phyloP scores from a whole-genome alignment of 2,888 invertebrate genomes.

The Agrochola lota region DNA sequence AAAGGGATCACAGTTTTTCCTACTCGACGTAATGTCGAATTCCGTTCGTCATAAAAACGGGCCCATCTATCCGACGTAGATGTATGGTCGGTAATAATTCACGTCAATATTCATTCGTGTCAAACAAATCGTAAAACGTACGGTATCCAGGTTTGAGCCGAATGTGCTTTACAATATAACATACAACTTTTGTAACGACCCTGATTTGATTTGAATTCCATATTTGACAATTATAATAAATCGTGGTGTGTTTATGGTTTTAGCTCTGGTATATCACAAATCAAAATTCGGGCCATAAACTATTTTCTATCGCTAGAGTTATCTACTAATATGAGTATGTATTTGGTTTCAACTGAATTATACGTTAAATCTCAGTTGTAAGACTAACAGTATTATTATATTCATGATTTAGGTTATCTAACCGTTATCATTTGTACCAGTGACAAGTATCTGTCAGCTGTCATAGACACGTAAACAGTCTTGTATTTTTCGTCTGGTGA shows the following conservation, averaged over 20 bases:
- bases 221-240: conserved; percentile 50
- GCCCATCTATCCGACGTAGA: conserved; percentile 75
- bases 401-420: no score
- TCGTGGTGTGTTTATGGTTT: conserved; percentile 11
- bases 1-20: conserved; percentile 80
- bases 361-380: background rate
- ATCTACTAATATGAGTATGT: background rate
- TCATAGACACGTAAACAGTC: no score
- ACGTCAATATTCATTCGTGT: conserved; percentile 82
- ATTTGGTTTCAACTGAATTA: background rate
- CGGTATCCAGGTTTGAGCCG: conserved; percentile 51
- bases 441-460: no score
- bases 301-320: conserved; percentile 3
- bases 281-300: conserved; percentile 12
- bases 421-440: no score
- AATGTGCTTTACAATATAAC: conserved; percentile 55
- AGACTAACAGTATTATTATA: no score
- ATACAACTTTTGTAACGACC: conserved; percentile 38
- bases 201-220: conserved; percentile 51
- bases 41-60: conserved; percentile 81
- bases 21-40: conserved; percentile 77
- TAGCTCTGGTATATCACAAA: conserved; percentile 5
- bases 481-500: no score
- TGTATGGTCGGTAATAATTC: conserved; percentile 80
- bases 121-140: conserved; percentile 84